Conservation (phyloP, 2,888 invertebrate species). For the Empis stercorea region DNA sequence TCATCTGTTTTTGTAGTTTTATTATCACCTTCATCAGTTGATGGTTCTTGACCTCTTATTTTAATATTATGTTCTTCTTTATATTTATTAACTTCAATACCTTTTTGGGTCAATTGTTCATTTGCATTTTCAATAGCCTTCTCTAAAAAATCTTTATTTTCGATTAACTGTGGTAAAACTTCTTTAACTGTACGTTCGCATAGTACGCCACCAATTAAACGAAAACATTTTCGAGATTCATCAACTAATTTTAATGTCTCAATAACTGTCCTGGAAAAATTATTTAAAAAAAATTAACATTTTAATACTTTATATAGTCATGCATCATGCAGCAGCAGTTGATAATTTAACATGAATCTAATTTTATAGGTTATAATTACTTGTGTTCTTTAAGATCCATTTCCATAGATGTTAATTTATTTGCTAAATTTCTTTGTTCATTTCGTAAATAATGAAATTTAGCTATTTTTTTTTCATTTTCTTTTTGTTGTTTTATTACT, state of each 20-base stretch:
- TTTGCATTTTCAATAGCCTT: slow-evolving; percentile 67
- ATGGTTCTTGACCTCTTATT: slow-evolving; percentile 55
- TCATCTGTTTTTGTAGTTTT: slow-evolving; percentile 16
- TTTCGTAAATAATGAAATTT: slow-evolving; percentile 77
- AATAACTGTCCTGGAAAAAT: slow-evolving; percentile 71
- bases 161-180: slow-evolving; percentile 69
- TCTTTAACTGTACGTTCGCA: slow-evolving; percentile 87
- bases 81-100: slow-evolving; percentile 81
- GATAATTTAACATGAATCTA: neutral
- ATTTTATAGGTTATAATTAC: slow-evolving; percentile 41
- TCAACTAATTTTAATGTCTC: slow-evolving; percentile 82
- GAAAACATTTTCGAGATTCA: slow-evolving; percentile 74
- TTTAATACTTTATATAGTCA: neutral
- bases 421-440: slow-evolving; percentile 76
- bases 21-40: slow-evolving; percentile 25
- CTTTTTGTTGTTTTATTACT: slow-evolving; percentile 25
- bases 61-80: slow-evolving; percentile 82
- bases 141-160: slow-evolving; percentile 67
- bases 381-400: slow-evolving; percentile 93
- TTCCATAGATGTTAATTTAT: slow-evolving; percentile 84
- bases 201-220: slow-evolving; percentile 86
- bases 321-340: neutral
- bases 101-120: slow-evolving; percentile 73
- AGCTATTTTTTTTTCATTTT: slow-evolving; percentile 67
- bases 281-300: neutral